Evolutionary conservation across 35 echinoderm and acorn worm genomes (phyloP).

Genomic region (Eucidaris tribuloides): DNA sequence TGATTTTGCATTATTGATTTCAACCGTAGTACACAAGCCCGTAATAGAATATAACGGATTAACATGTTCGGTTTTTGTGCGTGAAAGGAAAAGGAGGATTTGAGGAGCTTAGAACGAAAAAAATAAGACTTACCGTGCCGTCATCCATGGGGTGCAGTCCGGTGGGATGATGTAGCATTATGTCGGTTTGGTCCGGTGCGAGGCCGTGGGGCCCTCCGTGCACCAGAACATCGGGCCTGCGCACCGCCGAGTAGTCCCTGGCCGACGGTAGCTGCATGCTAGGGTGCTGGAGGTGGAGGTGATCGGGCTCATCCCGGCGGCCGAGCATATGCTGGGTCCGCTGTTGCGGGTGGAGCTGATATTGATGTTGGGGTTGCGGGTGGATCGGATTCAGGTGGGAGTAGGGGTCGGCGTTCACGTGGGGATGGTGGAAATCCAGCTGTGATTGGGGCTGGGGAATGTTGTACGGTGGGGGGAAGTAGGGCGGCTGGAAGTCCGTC

Average conservation of each 20-base stretch:
- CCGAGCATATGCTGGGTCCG: conserved; percentile 78
- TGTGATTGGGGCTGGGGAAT: conserved; percentile 91
- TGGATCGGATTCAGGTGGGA: conserved; percentile 95
- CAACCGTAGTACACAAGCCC: background rate
- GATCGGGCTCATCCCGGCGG: conserved; percentile 71
- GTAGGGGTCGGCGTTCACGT: conserved; percentile 94
- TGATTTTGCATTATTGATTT: conserved; percentile 19
- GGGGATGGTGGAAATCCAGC: conserved; percentile 93
- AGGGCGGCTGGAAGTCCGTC: conserved; percentile 96
- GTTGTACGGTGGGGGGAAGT: conserved; percentile 98
- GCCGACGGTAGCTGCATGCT: conserved; percentile 89
- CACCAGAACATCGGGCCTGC: conserved; percentile 87
- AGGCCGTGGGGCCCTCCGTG: conserved; percentile 92
- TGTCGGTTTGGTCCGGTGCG: conserved; percentile 83
- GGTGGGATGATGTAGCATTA: conserved; percentile 80
- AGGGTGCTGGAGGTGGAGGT: conserved; percentile 88
- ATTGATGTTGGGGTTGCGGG: conserved; percentile 86
- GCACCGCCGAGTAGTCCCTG: conserved; percentile 87
- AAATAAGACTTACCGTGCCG: conserved; percentile 65
- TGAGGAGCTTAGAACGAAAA: background rate
- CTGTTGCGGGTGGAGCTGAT: conserved; percentile 89
- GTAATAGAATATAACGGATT: conserved; percentile 5
- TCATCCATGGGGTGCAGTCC: conserved; percentile 89
- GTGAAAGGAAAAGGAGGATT: too few relatives aligned
- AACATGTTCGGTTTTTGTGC: background rate